A percentile compares a stretch with the other conserved stretches of the same genome.
Evolutionary conservation across 2,888 invertebrate genomes (phyloP).

Genomic region (Cyclophora punctaria): DNA sequence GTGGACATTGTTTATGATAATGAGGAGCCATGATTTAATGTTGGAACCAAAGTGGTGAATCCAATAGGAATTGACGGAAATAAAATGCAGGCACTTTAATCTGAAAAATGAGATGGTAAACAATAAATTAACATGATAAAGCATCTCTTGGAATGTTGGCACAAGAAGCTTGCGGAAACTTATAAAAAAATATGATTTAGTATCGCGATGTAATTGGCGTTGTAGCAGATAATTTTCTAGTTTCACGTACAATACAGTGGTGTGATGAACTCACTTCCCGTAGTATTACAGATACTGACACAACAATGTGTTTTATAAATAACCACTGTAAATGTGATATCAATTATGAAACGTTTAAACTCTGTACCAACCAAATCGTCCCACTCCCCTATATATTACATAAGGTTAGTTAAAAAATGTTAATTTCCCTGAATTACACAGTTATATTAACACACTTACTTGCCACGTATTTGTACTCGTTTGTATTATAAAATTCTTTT

Average conservation of each 20-base stretch:
- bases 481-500: constrained; percentile 18
- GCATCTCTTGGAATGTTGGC: no score
- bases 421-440: constrained; percentile 15
- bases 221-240: constrained; percentile 14
- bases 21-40: no score
- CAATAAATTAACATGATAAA: no score
- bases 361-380: constrained; percentile 10
- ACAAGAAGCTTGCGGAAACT: no score
- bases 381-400: constrained; percentile 13
- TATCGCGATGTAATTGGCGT: no score
- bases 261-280: constrained; percentile 50
- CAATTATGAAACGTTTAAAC: constrained; percentile 29
- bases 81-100: no score
- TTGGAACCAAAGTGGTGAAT: no score
- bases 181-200: no score
- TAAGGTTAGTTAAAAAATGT: constrained; percentile 9
- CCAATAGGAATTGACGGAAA: no score
- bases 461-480: constrained; percentile 12
- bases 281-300: constrained; percentile 16
- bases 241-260: constrained; percentile 31
- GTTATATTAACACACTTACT: constrained; percentile 18
- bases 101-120: no score
- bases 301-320: constrained; percentile 5
- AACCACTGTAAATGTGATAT: constrained; percentile 24
- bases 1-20: not conserved